phyloP scores from a whole-genome alignment of 2,797 vertebrate species.

The Tarsius wallacei region DNA sequence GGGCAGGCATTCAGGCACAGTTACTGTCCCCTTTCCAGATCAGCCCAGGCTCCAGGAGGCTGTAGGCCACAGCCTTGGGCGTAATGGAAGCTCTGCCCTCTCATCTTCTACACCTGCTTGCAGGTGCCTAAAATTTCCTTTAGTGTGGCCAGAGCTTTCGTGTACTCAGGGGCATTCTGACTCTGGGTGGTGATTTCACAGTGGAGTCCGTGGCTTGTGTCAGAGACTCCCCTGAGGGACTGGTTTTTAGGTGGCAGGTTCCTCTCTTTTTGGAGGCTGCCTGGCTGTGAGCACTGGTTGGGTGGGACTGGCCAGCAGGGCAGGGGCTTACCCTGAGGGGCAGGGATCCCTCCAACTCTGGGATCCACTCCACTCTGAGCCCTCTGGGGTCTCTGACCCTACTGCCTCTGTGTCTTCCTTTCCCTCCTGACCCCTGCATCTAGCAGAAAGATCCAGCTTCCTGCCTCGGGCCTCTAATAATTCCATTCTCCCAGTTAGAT shows the following conservation, averaged over 20 bases:
- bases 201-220: no score
- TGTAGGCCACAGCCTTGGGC: no score
- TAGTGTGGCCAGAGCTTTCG: accelerated
- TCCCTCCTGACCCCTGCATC: neutral
- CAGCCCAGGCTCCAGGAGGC: neutral
- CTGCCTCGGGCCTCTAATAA: accelerated
- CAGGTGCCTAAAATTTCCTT: neutral
- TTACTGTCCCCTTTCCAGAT: neutral
- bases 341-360: accelerated
- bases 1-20: neutral
- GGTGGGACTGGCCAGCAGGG: neutral
- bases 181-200: accelerated
- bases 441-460: accelerated
- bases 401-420: neutral
- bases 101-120: accelerated
- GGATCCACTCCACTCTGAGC: neutral
- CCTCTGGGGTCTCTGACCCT: neutral
- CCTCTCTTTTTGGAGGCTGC: neutral
- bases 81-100: accelerated
- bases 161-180: neutral
- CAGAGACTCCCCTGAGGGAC: neutral
- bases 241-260: no score
- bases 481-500: neutral
- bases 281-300: accelerated
- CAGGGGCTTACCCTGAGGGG: no score